Base-by-base conservation (phyloP, 2,888 invertebrate species). In the Euclidia mi region DNA sequence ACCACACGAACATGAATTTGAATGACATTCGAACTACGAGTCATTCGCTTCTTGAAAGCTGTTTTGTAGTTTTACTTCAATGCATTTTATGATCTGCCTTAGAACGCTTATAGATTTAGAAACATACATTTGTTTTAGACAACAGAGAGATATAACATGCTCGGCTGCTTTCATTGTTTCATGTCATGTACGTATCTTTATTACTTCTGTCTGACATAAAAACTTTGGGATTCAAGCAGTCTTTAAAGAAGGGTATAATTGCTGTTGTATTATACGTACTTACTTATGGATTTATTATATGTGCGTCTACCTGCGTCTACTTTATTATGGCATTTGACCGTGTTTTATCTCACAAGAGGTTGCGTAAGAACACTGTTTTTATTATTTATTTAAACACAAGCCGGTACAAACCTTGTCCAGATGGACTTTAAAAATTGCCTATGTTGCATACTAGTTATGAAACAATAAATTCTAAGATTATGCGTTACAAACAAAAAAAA, bases 1-100 rank as follows among this genome's bases (percentile, higher is more conserved):
- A 51, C 63, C 41, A 59, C n/a, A n/a, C 56, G 38, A 49, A 61
- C 57, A 59, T 67, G 71, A 51, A 71, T 73, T 56, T 56, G 42
- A 51, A 65, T 59, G 65, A 53, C 59, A 49, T 62, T 72, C 52
- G 15, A 25, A 64, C 56, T 56, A 38, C 47, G 41, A 51, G 50
- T 57, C 64, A 70, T 70, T 69, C 57, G 28, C 50, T 44, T 56
- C 48, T 51, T 7, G 29, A 48, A 38, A 31, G 42, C 48, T 59
- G 51, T 56, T 63, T 55, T 28, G 34, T 29, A 14, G 35, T 18
- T 48, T 25, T 43, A 55, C 37, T 51, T 38, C 44, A 44, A 31
- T 51, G 20, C 17, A 48, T 55, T 55, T 48, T 55, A 48, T 48
- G 47, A 43, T 9, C 48, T 48, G 42, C 42, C 43, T 37, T 32